Base-by-base conservation (phyloP, 2,113 vertebrate genomes). In the Potamarius usumacintae region DNA sequence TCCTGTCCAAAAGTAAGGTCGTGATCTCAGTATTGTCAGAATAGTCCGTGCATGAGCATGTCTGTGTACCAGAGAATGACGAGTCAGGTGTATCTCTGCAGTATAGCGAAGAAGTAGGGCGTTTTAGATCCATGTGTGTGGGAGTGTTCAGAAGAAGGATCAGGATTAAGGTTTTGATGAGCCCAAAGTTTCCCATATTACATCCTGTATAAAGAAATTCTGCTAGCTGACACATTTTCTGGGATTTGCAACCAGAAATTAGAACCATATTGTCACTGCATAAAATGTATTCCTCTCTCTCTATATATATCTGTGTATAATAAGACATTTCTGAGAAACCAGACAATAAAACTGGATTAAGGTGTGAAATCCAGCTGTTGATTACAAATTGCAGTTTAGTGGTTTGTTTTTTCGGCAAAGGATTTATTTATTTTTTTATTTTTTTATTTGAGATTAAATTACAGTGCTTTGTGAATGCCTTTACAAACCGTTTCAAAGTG, bases 131-230 rank as follows among this genome's bases (percentile, higher is more conserved):
- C 85, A 27, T 84, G 65, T 30, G 53, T 81, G 88, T 89, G 84
- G 71, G 90, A 48, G 88, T 81, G 88, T 82, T 63, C 82, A 52
- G 22, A 83, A 86, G 84, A 89, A 80, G 76, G 67, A 88, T 85
- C 86, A 93, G 90, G 90, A 93, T 93, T 92, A 93, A 91, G 91
- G 92, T 92, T 93, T 87, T 92, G 87, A 90, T 91, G 92, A 90
- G 90, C 91, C 89, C 89, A 88, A 34, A 80, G 17, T 89, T 94
- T 92, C 91, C 89, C 90, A 85, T 90, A 86, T 86, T 90, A 88
- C 79, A 90, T 90, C 89, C 90, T 88, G 92, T 92, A 94, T 84
- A 90, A 88, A 71, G 81, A 85, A 84, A 82, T 77, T 88, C 84
- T 92, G 90, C 82, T 90, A 89, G 11, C 62, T 91, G 89, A 85